A percentile compares a stretch with the other conserved stretches of the same genome.
phyloP scores from a whole-genome alignment of 2,113 vertebrate genomes.

The Capreolus pygargus region DNA sequence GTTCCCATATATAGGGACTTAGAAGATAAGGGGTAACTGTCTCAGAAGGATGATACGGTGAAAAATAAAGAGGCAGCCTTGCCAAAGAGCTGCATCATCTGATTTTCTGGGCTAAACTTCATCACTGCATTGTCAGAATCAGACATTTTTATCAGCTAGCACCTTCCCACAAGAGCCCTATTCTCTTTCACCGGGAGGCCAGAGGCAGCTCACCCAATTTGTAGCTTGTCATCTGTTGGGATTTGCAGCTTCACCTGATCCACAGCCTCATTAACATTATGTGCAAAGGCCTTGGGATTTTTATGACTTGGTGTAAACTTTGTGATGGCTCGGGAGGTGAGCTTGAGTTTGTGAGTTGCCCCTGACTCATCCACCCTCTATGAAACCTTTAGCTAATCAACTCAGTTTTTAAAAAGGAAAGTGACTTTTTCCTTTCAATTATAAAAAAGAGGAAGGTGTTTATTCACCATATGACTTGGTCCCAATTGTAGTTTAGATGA shows the following conservation, averaged over 20 bases:
- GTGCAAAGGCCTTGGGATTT: neutral
- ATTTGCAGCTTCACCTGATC: slow-evolving; percentile 41
- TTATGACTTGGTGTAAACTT: neutral
- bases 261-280: slow-evolving; percentile 37
- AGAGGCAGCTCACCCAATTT: slow-evolving; percentile 44
- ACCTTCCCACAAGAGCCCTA: neutral
- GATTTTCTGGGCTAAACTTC: neutral
- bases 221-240: slow-evolving; percentile 38
- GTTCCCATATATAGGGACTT: neutral
- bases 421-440: slow-evolving; percentile 29
- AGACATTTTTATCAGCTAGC: neutral
- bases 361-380: neutral
- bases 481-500: slow-evolving; percentile 22
- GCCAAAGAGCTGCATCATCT: neutral
- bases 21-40: neutral
- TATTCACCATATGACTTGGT: slow-evolving; percentile 32
- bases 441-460: neutral
- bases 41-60: neutral
- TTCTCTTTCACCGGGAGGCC: neutral
- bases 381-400: slow-evolving; percentile 19
- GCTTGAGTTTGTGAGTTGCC: neutral
- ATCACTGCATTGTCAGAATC: neutral
- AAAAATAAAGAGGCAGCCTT: neutral
- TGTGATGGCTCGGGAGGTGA: neutral
- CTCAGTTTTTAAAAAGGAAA: slow-evolving; percentile 48